phyloP scores from a whole-genome alignment of 2,797 vertebrate genomes.

The Anguilla obscura region DNA sequence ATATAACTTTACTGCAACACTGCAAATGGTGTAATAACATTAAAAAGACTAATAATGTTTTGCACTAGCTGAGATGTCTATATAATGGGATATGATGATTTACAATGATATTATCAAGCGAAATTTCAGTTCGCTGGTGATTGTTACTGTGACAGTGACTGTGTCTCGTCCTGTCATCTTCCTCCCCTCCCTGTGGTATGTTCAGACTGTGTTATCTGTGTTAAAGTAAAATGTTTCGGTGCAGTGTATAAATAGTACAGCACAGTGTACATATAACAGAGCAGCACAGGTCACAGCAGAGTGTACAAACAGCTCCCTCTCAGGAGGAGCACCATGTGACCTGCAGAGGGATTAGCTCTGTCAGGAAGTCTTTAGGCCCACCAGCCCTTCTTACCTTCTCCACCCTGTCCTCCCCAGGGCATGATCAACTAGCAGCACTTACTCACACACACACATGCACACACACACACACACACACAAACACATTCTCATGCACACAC shows the following conservation, averaged over 20 bases:
- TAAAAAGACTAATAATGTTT: neutral
- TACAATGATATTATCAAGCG: neutral
- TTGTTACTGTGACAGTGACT: neutral
- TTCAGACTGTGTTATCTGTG: neutral
- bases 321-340: slow-evolving; percentile 62
- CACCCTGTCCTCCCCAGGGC: slow-evolving; percentile 47
- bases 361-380: slow-evolving; percentile 73
- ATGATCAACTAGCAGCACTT: neutral
- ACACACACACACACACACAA: neutral
- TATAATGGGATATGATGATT: neutral
- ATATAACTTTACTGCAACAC: too few species aligned
- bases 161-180: neutral
- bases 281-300: neutral
- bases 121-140: neutral
- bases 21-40: too few species aligned
- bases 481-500: neutral
- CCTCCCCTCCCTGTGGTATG: slow-evolving; percentile 64
- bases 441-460: neutral
- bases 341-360: slow-evolving; percentile 74
- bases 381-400: slow-evolving; percentile 55
- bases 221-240: slow-evolving; percentile 74
- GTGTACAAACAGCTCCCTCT: slow-evolving; percentile 64
- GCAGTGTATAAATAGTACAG: slow-evolving; percentile 52
- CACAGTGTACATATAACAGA: slow-evolving; percentile 46
- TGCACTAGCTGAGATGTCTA: neutral